Base-by-base conservation (phyloP, 2,797 vertebrate genomes). In the Sylvilagus floridanus region DNA sequence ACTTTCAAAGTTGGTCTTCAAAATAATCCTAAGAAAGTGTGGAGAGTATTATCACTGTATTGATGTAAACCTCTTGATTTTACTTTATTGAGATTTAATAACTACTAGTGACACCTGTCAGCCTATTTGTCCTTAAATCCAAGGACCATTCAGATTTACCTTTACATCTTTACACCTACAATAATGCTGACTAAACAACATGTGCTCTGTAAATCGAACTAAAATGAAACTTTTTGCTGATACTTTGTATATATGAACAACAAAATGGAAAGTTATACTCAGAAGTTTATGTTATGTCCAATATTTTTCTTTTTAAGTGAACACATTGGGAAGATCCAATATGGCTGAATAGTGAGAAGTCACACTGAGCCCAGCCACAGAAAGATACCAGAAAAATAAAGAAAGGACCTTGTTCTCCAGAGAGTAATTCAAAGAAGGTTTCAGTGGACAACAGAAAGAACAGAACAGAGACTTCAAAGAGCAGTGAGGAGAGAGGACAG, bases 271-370 rank as follows among this genome's bases (percentile, higher is more conserved):
- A 66, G 7, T 73, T 60, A 69, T 0, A 88, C 2, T 65, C 86
- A 50, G 75, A 66, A 77, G 4, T 69, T 86, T 73, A 52, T 0
- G 54, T 77, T 72, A 69, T 71, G 26, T 32, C 12, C 47, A 72
- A 22, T 65, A 85, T 54, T 85, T 88, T 84, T 24, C n/a, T 35
- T 0, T 81, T 88, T 81, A 83, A 94, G 73, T 90, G 71, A 73
- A 42, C 7, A 42, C 42, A 42, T 42, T 42, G 42, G 42, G 42
- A 42, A 42, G 42, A 42, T 42, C 42, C 42, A 42, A 42, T 6
- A 42, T 42, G 42, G 42, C 7, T 42, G 42, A 42, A 42, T 42
- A 42, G 42, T 9, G 42, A 42, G 42, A 42, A 42, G 42, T 42
- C 42, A 42, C 42, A 42, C 42, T 42, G 42, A 42, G 42, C 42